These are phyloP conservation scores for Athene cunicularia DNA, from an alignment of 2,113 vertebrate species.

Conservation along the genomic window DNA sequence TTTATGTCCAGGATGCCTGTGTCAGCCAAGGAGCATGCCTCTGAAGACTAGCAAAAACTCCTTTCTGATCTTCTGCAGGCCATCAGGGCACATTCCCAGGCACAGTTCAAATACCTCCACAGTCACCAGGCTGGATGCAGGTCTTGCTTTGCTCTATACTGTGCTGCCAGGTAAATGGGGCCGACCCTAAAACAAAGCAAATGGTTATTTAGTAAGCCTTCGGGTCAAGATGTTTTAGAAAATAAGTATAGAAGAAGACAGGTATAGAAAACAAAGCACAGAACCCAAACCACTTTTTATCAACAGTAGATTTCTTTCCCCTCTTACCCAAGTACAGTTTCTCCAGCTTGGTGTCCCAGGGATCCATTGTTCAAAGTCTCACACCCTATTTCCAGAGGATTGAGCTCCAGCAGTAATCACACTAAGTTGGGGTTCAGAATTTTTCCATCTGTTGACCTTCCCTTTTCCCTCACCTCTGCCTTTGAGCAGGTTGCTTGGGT, in stretches of 20 bases:
- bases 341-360: neutral
- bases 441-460: neutral
- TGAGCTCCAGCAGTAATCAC: neutral
- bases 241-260: neutral
- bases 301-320: neutral
- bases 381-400: neutral
- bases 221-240: neutral
- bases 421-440: neutral
- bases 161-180: neutral
- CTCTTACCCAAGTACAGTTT: neutral
- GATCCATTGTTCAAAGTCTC: neutral
- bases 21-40: neutral
- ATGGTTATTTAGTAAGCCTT: neutral
- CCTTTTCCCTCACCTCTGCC: neutral
- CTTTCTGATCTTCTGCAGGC: neutral
- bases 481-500: neutral
- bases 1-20: neutral
- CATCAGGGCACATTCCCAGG: neutral
- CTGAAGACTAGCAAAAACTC: neutral
- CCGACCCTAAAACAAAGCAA: neutral
- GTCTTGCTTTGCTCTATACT: neutral
- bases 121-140: neutral
- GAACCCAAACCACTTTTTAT: neutral
- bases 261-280: neutral
- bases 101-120: fast-evolving